Conservation (phyloP, 2,797 vertebrate genomes). For the Xenops minutus region DNA sequence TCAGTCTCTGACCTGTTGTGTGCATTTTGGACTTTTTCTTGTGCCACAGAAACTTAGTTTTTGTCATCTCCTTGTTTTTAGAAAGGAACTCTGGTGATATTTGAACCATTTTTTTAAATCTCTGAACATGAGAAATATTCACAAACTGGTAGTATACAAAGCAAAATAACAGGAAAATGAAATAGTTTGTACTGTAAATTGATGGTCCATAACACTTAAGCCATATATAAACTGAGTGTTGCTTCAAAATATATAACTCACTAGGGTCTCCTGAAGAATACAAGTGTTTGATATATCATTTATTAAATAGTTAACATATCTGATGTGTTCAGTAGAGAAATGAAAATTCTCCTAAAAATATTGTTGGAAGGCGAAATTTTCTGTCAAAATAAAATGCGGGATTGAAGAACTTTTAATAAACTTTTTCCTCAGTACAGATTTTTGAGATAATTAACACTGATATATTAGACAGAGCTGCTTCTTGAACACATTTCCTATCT, state of each 20-base stretch:
- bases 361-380: neutral
- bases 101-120: neutral
- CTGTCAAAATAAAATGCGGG: neutral
- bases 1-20: neutral
- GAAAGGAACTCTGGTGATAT: neutral
- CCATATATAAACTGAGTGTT: neutral
- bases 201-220: neutral
- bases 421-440: neutral
- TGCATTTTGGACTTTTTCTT: neutral
- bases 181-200: neutral
- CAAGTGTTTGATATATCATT: neutral
- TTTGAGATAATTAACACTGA: neutral
- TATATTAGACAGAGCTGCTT: neutral
- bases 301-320: neutral
- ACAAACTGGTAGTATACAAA: neutral
- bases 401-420: neutral
- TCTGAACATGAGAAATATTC: neutral
- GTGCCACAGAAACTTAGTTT: neutral
- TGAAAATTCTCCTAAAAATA: neutral
- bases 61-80: neutral
- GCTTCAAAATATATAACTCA: neutral
- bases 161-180: neutral
- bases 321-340: neutral
- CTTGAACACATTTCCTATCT: neutral
- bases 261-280: neutral